These are phyloP conservation scores for Gymnothorax reevesii DNA, from an alignment of 2,797 vertebrate species.

Conservation along the genomic window DNA sequence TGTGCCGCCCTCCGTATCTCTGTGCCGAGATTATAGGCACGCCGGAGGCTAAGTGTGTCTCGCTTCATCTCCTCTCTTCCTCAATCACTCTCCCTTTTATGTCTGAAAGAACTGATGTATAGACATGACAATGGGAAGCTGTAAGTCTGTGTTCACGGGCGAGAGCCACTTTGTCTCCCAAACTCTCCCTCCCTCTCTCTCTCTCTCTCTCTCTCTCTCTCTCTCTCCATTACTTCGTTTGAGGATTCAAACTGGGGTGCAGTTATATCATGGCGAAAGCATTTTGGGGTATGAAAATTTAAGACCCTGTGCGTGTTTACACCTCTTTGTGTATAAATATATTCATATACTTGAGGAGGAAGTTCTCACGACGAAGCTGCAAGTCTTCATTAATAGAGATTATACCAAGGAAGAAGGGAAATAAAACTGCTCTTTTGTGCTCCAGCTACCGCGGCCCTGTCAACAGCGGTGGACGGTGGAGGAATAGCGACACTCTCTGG, in stretches of 20 bases:
- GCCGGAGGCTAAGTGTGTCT: background rate
- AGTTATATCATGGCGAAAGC: background rate
- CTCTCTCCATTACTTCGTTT: background rate
- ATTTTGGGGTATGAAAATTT: constrained; percentile 2
- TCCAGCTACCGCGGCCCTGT: constrained; percentile 31
- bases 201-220: background rate
- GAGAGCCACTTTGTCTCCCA: background rate
- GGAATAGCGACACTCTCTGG: constrained; percentile 54
- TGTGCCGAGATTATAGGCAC: background rate
- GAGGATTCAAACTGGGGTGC: background rate
- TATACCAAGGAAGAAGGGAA: constrained; percentile 29
- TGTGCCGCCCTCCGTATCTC: constrained; percentile 29
- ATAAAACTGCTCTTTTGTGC: constrained; percentile 28
- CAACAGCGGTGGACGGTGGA: constrained; percentile 33
- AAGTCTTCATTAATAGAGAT: constrained; percentile 43
- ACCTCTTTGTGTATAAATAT: constrained; percentile 33
- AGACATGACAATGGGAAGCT: background rate
- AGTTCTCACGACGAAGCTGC: constrained; percentile 33
- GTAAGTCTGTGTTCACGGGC: background rate
- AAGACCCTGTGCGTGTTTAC: background rate
- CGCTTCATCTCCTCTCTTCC: background rate
- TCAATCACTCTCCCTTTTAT: background rate
- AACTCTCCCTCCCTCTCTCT: background rate
- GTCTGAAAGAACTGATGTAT: background rate
- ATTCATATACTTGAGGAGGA: constrained; percentile 38